These are phyloP conservation scores for Oophaga pumilio DNA, from an alignment of 2,113 vertebrate species.

Conservation along the genomic window DNA sequence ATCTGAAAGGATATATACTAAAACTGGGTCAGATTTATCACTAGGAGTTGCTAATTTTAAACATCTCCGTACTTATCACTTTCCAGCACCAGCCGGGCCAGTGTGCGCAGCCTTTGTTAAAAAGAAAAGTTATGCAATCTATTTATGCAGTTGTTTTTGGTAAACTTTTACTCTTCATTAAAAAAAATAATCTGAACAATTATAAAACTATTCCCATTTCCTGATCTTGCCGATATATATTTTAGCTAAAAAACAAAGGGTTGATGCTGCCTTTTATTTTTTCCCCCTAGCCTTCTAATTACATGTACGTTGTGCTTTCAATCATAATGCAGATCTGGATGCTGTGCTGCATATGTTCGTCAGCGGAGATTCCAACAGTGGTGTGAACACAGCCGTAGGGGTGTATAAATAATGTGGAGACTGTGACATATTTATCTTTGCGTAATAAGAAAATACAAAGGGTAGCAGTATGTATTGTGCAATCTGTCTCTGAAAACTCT, in stretches of 20 bases:
- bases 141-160: background rate
- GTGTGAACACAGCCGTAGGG: background rate
- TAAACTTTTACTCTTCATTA: background rate
- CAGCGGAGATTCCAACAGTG: background rate
- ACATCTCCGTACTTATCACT: constrained; percentile 14
- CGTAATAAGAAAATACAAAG: background rate
- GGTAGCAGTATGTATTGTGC: background rate
- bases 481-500: background rate
- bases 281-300: background rate
- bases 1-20: constrained; percentile 40
- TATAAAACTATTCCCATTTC: background rate
- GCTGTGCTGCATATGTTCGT: background rate
- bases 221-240: background rate
- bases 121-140: background rate
- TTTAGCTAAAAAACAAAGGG: background rate
- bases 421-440: background rate
- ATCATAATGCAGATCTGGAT: background rate
- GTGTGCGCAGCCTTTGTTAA: background rate
- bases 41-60: constrained; percentile 28
- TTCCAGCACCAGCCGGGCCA: background rate
- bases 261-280: background rate
- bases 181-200: background rate
- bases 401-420: background rate
- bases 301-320: background rate
- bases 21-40: constrained; percentile 39